phyloP scores from a whole-genome alignment of 2,797 vertebrate species.

The Leuciscus waleckii region DNA sequence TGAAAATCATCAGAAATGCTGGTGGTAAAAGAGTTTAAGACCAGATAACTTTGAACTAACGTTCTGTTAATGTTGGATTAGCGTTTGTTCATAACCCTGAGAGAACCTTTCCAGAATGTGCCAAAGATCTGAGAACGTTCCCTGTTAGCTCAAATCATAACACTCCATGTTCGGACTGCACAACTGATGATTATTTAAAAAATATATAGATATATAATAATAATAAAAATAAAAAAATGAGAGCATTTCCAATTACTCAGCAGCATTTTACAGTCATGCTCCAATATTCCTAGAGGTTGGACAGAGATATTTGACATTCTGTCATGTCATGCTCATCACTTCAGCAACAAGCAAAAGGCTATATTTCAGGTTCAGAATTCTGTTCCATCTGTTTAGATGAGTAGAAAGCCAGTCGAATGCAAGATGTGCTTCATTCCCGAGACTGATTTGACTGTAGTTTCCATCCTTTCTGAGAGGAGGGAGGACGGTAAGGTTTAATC shows the following conservation, averaged over 20 bases:
- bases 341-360: neutral
- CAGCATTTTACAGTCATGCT: neutral
- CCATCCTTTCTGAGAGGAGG: constrained; percentile 64
- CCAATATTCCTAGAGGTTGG: neutral
- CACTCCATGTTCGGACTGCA: neutral
- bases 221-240: neutral
- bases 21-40: too few species aligned
- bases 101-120: neutral
- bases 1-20: too few species aligned
- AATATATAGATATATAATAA: neutral
- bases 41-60: too few species aligned
- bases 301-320: neutral
- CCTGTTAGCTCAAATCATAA: neutral
- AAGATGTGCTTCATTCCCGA: neutral
- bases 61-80: neutral
- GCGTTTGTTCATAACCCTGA: neutral
- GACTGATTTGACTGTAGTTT: constrained; percentile 18
- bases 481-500: constrained; percentile 72
- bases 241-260: constrained; percentile 7
- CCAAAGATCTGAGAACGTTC: too few species aligned
- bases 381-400: constrained; percentile 34
- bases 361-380: constrained; percentile 7
- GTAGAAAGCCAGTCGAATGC: neutral
- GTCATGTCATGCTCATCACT: neutral
- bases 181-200: neutral